Evolutionary conservation across 2,797 vertebrate species (phyloP).

Genomic region (Buphagus erythrorhynchus): DNA sequence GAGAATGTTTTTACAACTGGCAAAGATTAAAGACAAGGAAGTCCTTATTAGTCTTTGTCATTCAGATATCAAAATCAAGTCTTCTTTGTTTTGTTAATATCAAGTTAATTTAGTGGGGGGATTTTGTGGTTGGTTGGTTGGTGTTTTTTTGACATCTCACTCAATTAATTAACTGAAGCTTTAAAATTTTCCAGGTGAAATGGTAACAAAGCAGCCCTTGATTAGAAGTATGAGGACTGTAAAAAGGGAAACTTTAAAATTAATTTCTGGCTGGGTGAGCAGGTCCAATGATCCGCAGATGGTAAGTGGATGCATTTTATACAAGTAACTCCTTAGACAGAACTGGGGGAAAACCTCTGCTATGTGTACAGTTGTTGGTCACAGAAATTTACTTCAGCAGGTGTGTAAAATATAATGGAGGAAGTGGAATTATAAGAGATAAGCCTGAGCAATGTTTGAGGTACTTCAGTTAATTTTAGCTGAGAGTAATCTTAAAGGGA

Average conservation of each 20-base stretch:
- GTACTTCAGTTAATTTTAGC: neutral
- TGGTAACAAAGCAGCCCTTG: slow-evolving; percentile 96
- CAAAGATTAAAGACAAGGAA: neutral
- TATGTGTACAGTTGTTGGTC: neutral
- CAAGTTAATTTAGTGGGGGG: neutral
- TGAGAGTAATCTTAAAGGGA: neutral
- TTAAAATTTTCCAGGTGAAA: slow-evolving; percentile 85
- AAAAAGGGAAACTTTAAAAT: slow-evolving; percentile 95
- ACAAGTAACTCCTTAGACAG: neutral
- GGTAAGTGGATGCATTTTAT: slow-evolving; percentile 79
- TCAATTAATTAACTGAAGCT: neutral
- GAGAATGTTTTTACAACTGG: neutral
- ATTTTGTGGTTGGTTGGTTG: neutral
- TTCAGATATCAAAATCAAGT: neutral
- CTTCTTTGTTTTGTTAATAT: neutral
- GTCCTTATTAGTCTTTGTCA: neutral
- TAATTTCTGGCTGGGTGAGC: slow-evolving; percentile 98
- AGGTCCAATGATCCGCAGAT: slow-evolving; percentile 95
- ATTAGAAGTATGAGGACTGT: slow-evolving; percentile 97
- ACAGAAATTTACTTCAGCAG: neutral
- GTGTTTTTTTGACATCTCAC: neutral
- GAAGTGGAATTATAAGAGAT: neutral
- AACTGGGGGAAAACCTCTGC: neutral
- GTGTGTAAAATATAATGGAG: neutral
- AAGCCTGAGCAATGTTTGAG: neutral